Evolutionary conservation across 1,140 invertebrate genomes (phyloP), one percentile per base, ranked within the genome.

Genomic region (Campoletis sonorensis): DNA sequence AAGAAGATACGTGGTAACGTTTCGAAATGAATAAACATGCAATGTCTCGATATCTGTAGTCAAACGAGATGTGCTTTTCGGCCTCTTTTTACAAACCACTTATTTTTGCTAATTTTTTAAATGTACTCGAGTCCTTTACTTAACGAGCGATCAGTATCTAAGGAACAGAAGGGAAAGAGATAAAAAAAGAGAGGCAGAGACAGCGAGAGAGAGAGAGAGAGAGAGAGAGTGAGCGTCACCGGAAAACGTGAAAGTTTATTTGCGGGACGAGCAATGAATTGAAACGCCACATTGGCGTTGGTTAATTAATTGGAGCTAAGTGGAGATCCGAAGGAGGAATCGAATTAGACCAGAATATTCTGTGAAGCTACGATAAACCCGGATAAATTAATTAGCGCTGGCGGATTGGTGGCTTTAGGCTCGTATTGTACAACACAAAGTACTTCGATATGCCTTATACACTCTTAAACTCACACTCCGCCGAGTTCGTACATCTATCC

Each of bases 231-330:
- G 54, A 58, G 54, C 72, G 49, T 75, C 45, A 54, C 27, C 72
- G 49, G 21, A 37, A 23, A 21, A 18, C 72, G 23, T 23, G 23
- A 23, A 18, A 58, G 11, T 54, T 54, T 75, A 75, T 75, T 23
- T 10, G 30, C 37, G 40, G 61, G n/a, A 27, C 15, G 15, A 33
- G 45, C 67, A 23, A 67, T 79, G 77, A 45, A 67, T 70, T 27
- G 58, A 79, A 79, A 49, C 67, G 33, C 61, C 30, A 30, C 21
- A 67, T 67, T 27, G 64, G 58, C n/a, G 33, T 79, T 45, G 49
- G 72, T 75, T 75, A 75, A 75, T 75, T 75, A 75, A 75, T 75
- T 75, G 72, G 49, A 54, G 27, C 72, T 58, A 58, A 75, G 72
- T 75, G 72, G 49, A 75, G 23, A 75, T 75, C 72, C 49, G 72